Percentiles rank a stretch among this genome's conserved stretches.
Conservation (phyloP, 2,113 vertebrate species). For the Sakesphorus luctuosus region DNA sequence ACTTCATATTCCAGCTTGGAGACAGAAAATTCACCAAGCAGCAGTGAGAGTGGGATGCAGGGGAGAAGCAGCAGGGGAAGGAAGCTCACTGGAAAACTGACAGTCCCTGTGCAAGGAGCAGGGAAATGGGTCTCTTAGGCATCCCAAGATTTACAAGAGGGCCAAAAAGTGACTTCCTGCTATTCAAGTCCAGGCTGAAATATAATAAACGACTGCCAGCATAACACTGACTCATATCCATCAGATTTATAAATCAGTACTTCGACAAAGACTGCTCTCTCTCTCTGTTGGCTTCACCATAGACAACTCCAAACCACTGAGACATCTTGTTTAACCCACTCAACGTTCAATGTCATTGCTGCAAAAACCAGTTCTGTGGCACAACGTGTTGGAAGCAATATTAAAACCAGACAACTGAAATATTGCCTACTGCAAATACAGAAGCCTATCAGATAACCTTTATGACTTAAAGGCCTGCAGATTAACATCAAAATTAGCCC, state of each 20-base stretch:
- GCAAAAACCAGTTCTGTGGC: not conserved
- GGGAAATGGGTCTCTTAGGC: slow-evolving; percentile 53
- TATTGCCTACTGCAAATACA: not conserved
- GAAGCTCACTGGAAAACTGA: slow-evolving; percentile 35
- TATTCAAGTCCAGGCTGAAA: slow-evolving; percentile 53
- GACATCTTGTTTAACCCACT: not conserved
- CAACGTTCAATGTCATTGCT: not conserved
- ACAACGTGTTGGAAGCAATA: not conserved
- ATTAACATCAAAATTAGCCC: not conserved
- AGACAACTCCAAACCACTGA: not conserved
- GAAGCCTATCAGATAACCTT: not conserved
- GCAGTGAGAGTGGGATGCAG: not conserved
- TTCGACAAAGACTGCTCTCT: not conserved
- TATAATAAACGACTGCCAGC: slow-evolving; percentile 56
- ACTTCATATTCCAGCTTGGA: not conserved
- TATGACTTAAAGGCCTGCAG: not conserved
- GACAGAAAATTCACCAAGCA: not conserved
- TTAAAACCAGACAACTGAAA: not conserved
- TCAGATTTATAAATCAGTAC: slow-evolving; percentile 60
- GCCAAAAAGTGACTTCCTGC: slow-evolving; percentile 65
- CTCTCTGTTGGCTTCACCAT: slow-evolving; percentile 1
- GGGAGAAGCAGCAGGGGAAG: slow-evolving; percentile 33
- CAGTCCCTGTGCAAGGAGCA: not conserved
- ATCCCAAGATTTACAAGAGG: slow-evolving; percentile 49
- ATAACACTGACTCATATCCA: slow-evolving; percentile 65